Percentiles rank a stretch among this genome's conserved stretches.
phyloP scores from a whole-genome alignment of 2,888 invertebrate genomes.

The Oxytorus armatus region DNA sequence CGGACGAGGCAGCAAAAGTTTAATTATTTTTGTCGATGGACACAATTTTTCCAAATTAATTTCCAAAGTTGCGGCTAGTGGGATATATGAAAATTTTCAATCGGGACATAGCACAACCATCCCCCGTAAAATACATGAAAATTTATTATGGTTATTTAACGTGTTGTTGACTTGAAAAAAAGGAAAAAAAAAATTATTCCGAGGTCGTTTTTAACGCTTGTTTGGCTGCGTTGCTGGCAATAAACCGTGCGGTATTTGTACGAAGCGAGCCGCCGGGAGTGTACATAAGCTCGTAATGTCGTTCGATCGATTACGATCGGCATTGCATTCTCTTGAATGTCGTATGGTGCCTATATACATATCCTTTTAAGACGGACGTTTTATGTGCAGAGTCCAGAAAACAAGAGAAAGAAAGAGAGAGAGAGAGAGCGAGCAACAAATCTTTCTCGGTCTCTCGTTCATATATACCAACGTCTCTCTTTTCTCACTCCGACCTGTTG shows the following conservation, averaged over 20 bases:
- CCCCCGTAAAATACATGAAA: neutral
- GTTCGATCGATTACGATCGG: conserved; percentile 61
- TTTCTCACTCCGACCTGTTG: conserved; percentile 34
- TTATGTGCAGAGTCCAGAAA: neutral
- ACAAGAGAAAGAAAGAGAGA: neutral
- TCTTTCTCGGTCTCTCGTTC: conserved; percentile 16
- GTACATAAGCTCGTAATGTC: conserved; percentile 46
- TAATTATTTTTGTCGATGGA: too few species aligned
- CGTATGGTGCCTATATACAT: conserved; percentile 5
- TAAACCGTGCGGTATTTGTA: conserved; percentile 49
- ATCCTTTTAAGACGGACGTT: conserved; percentile 10
- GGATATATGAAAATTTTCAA: too few species aligned
- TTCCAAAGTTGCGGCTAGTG: too few species aligned
- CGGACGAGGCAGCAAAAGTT: too few species aligned
- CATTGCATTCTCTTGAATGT: conserved; percentile 47
- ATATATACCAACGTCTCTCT: conserved; percentile 3
- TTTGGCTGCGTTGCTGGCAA: conserved; percentile 30
- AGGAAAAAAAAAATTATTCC: conserved; percentile 6
- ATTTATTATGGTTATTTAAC: conserved; percentile 8
- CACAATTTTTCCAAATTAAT: too few species aligned
- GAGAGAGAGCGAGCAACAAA: too few species aligned
- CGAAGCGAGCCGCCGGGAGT: conserved; percentile 8
- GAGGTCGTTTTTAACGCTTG: conserved; percentile 45
- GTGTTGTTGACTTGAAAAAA: too few species aligned
- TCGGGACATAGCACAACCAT: too few species aligned